Base-by-base conservation (phyloP, 2,113 vertebrate genomes). In the Halichoeres trimaculatus region DNA sequence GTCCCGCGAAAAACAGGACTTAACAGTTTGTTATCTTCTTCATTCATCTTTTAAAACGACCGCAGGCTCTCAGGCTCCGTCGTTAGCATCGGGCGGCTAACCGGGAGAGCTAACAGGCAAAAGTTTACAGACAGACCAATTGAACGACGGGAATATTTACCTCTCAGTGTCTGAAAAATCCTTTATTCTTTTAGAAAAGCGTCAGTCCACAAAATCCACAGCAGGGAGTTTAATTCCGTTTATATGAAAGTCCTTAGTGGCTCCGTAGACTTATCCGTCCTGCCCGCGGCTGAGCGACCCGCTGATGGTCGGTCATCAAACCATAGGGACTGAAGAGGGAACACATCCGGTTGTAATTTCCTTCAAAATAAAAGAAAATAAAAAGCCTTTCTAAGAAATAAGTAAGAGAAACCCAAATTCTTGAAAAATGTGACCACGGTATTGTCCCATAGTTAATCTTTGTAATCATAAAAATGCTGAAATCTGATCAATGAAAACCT, bases 71-170 rank as follows among this genome's bases (percentile, higher is more conserved):
- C 30, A 30, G 30, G 30, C 65, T 67, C 19, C 11, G 52, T 62
- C 55, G 23, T 4, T 83, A 86, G 72, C 84, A 76, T 43, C 30
- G 35, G 50, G 54, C 23, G 72, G 76, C 76, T 86, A 80, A 62
- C 61, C 40, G n/a, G 30, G 36, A 19, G 9, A 76, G 80, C 69
- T 52, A 38, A 64, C 23, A 35, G 16, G 38, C 22, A 43, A 58
- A 80, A 76, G 59, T 76, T 70, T 19, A 38, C 41, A 58, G 38
- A 62, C 43, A 43, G 65, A 19, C 3, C 2, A 22, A 23, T 5
- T 36, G 2, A 16, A 53, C 10, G 10, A 8, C 20, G 11, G 20
- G 3, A 13, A 13, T 0, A 20, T n/a, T 60, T 70, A 81, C 81
- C 74, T 69, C 45, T 1, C 2, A 0, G 8, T 3, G 22, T 22